Evolutionary conservation across 2,113 vertebrate genomes (phyloP), one percentile per base, ranked within the genome.

Genomic region (Gadus chalcogrammus): DNA sequence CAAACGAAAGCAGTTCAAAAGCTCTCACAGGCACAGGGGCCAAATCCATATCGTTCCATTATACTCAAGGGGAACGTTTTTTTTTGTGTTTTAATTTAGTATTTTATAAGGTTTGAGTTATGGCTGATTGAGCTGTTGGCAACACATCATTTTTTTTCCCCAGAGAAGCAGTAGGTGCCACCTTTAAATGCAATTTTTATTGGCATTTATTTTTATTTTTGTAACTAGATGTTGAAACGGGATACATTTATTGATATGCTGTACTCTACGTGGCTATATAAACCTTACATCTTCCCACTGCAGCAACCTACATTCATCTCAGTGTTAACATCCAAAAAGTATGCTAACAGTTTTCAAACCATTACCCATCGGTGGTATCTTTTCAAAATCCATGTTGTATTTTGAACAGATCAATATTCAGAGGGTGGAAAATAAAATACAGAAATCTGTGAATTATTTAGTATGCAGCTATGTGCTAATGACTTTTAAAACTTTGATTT

Each of bases 381-480:
- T 48, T 48, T 48, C 42, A 70, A 84, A 59, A 66, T 71, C 67
- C 12, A 17, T 72, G 61, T 79, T 48, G 9, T 48, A 12, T 48
- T 48, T 11, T 48, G 42, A 48, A 48, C 27, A 59, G 74, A 84
- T 87, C 82, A 79, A 78, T 81, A 80, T 65, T 70, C 22, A 24
- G 67, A 58, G 27, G n/a, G 73, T 35, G 61, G 56, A 67, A 65
- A 27, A 61, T 67, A 69, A 84, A 79, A 78, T 64, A 58, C 52
- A 65, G 81, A 73, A 78, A 56, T 15, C 61, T 70, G 61, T 81
- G 74, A 86, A 82, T 84, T 64, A 82, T 84, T 81, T 67, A 15
- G 42, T 72, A 48, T 38, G 15, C 67, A 78, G 76, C 82, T 86
- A 9, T 48, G 12, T 13, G 11, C 42, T 48, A 9, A 48, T 35